These are phyloP conservation scores for Triplophysa bombifrons DNA, from an alignment of 2,797 vertebrate species.

Conservation along the genomic window DNA sequence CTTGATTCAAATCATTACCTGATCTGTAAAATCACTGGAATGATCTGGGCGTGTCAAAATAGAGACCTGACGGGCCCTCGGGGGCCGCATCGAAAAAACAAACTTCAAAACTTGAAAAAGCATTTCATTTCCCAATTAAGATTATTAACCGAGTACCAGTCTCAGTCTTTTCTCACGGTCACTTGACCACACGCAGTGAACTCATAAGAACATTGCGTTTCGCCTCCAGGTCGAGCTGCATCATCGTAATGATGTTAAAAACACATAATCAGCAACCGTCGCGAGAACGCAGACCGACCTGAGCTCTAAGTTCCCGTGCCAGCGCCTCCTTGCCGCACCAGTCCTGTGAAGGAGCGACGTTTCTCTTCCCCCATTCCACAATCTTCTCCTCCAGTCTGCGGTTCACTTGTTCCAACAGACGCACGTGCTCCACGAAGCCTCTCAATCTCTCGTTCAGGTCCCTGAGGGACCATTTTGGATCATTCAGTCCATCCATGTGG, in stretches of 20 bases:
- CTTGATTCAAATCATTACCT: neutral
- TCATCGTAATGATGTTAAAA: neutral
- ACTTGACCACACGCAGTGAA: neutral
- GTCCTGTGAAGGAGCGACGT: conserved; percentile 31
- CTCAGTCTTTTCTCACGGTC: neutral
- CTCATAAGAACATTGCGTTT: neutral
- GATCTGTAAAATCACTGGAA: neutral
- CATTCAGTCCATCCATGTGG: conserved; percentile 64
- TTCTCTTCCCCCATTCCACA: conserved; percentile 57
- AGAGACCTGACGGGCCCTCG: neutral
- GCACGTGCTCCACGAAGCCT: conserved; percentile 74
- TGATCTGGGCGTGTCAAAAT: neutral
- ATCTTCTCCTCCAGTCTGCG: conserved; percentile 71
- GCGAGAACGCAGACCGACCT: conserved; percentile 64
- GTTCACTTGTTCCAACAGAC: conserved; percentile 72
- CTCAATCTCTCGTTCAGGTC: conserved; percentile 70
- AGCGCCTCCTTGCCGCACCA: conserved; percentile 69
- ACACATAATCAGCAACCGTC: neutral
- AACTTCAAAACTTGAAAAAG: neutral
- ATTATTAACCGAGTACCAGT: neutral
- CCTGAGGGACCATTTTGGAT: conserved; percentile 63
- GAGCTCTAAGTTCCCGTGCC: conserved; percentile 68
- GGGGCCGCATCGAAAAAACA: neutral
- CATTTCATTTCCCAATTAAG: neutral
- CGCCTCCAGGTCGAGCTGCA: neutral